Evolutionary conservation across 92 coral and sea anemone genomes (phyloP), one percentile per base, ranked within the genome.

Genomic region (Palythoa heliodiscus): DNA sequence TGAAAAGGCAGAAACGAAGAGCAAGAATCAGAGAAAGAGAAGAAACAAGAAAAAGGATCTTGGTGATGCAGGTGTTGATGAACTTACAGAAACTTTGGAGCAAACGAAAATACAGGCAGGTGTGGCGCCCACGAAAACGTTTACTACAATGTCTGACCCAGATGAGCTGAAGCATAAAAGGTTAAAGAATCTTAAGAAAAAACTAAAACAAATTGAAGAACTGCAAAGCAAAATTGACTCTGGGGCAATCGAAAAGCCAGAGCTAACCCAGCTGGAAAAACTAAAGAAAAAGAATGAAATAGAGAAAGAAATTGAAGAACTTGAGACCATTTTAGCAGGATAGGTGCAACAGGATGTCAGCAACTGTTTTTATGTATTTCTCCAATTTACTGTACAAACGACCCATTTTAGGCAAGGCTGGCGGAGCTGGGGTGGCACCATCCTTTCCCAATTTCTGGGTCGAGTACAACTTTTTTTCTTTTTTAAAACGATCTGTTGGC

Each of bases 121-220:
- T 57, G 91, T 86, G 87, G 70, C 93, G 68, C 88, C 84, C 7
- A 90, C 91, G 40, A 88, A 88, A 23, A 90, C 89, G 16, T 78
- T 87, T 14, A 85, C 84, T 71, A 86, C 95, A 2, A 94, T 77
- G 73, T 24, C 83, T 58, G 87, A 94, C 54, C 98, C 98, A 11
- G 91, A 93, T 52, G 99, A 92, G 22, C 70, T 95, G 16, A 91
- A 88, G 78, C 73, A 86, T 53, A 96, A 94, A 82, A 93, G 92
- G 63, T 78, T 94, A 52, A 96, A 94, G 64, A 96, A 96, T 76
- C 87, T 96, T 7, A 91, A 90, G 83, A 96, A 96, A 92, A 96
- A 96, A 82, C 78, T 96, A 29, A 92, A 98, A n/a, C 98, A 96
- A 73, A 96, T 96, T 23, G 93, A 96, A 57, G 99, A 96, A 70